These are phyloP conservation scores for Chelonia mydas DNA, from an alignment of 2,797 vertebrate genomes.

Conservation along the genomic window DNA sequence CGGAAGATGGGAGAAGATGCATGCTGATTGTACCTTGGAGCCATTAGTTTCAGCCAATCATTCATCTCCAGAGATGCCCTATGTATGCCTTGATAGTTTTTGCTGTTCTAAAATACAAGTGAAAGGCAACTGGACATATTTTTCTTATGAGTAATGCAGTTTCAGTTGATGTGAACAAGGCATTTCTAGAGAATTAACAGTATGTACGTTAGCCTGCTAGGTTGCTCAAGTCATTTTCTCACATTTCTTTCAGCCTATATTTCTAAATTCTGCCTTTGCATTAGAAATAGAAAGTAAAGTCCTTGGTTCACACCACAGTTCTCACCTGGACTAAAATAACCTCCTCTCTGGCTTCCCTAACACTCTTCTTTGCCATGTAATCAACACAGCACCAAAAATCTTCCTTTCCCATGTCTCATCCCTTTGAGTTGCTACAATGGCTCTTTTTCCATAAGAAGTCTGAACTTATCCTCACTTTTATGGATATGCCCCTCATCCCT, in stretches of 20 bases:
- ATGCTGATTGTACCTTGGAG: slow-evolving; percentile 55
- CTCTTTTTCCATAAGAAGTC: not conserved
- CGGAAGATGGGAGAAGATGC: slow-evolving; percentile 58
- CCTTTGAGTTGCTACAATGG: not conserved
- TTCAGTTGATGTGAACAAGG: not conserved
- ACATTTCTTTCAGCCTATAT: not conserved
- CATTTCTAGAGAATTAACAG: slow-evolving; percentile 1
- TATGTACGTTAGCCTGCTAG: not conserved
- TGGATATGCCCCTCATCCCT: not conserved
- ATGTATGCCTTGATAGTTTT: slow-evolving; percentile 11
- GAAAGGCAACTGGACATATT: slow-evolving; percentile 59
- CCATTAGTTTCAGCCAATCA: slow-evolving; percentile 56
- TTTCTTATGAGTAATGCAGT: not conserved
- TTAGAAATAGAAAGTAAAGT: too few species aligned
- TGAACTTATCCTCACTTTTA: not conserved
- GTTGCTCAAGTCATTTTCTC: not conserved
- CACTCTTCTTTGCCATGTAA: not conserved
- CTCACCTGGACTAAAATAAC: not conserved
- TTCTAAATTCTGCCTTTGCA: slow-evolving; percentile 5
- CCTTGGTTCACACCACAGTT: not conserved
- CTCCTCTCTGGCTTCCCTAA: not conserved
- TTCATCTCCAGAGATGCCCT: slow-evolving; percentile 62
- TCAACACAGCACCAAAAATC: not conserved
- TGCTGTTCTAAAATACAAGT: slow-evolving; percentile 61
- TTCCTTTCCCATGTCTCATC: not conserved